Conservation (phyloP, 2,113 vertebrate species). For the Pionites leucogaster region DNA sequence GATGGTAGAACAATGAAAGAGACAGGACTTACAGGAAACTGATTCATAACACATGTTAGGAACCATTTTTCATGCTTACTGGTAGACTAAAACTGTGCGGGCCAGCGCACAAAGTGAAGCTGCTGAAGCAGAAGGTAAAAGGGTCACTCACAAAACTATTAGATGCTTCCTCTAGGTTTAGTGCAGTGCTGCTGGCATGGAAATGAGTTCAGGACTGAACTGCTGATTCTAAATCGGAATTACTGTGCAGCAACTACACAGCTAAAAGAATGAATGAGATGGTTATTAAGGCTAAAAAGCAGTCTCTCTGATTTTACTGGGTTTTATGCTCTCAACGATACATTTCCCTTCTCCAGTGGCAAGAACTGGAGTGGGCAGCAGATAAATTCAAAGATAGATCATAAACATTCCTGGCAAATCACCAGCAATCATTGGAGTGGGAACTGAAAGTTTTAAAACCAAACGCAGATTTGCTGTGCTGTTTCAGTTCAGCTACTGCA, state of each 20-base stretch:
- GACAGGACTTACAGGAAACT: background rate
- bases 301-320: background rate
- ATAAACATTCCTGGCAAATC: background rate
- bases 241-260: background rate
- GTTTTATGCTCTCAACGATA: background rate
- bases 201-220: background rate
- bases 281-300: background rate
- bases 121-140: background rate
- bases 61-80: slow-evolving; percentile 13
- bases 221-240: background rate
- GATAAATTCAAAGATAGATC: background rate
- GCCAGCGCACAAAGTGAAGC: background rate
- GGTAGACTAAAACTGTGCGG: background rate
- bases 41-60: slow-evolving; percentile 22
- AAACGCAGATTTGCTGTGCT: background rate
- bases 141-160: background rate
- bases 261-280: background rate
- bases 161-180: background rate
- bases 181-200: background rate
- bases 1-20: background rate
- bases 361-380: background rate
- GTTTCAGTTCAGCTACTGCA: background rate
- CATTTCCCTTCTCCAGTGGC: background rate
- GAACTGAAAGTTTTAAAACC: background rate
- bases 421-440: background rate